Percentiles rank a stretch among this genome's conserved stretches.
These are phyloP conservation scores for Lepisosteus oculatus DNA, from an alignment of 2,113 vertebrate species.

Conservation along the genomic window DNA sequence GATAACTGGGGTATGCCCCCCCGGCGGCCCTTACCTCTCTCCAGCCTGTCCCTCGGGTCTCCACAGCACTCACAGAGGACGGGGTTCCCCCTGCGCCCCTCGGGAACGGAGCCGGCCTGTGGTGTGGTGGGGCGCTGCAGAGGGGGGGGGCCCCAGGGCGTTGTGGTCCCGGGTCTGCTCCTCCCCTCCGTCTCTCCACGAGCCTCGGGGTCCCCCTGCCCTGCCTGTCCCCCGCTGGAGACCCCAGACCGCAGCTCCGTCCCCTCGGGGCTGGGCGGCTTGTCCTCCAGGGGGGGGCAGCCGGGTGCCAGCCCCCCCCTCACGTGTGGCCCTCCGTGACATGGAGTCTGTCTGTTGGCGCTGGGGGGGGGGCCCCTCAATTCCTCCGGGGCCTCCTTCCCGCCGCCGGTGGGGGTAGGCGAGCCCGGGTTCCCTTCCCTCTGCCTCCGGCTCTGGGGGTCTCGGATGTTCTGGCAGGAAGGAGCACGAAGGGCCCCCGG, in stretches of 20 bases:
- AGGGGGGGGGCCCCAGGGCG: not conserved
- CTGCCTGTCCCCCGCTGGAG: no score
- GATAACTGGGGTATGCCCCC: not conserved
- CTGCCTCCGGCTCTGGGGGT: not conserved
- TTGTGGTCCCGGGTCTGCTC: not conserved
- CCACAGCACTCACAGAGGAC: no score
- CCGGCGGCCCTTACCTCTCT: not conserved
- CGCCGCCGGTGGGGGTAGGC: not conserved
- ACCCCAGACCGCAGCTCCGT: no score
- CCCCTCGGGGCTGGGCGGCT: no score
- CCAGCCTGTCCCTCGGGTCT: not conserved
- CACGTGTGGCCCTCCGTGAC: no score
- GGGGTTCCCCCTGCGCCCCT: no score
- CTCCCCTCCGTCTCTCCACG: not conserved
- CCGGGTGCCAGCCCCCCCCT: no score
- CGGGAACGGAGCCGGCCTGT: no score
- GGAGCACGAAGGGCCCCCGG: no score
- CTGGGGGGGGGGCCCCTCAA: no score
- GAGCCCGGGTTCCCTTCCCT: not conserved
- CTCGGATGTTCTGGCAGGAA: not conserved
- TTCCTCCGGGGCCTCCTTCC: not conserved
- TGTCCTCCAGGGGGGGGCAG: no score
- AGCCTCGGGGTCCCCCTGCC: not conserved
- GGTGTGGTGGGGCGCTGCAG: not conserved
- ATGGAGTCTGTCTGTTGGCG: no score